Percentiles rank a stretch among this genome's conserved stretches.
Evolutionary conservation across 2,113 vertebrate species (phyloP).

Genomic region (Pyrgilauda ruficollis): DNA sequence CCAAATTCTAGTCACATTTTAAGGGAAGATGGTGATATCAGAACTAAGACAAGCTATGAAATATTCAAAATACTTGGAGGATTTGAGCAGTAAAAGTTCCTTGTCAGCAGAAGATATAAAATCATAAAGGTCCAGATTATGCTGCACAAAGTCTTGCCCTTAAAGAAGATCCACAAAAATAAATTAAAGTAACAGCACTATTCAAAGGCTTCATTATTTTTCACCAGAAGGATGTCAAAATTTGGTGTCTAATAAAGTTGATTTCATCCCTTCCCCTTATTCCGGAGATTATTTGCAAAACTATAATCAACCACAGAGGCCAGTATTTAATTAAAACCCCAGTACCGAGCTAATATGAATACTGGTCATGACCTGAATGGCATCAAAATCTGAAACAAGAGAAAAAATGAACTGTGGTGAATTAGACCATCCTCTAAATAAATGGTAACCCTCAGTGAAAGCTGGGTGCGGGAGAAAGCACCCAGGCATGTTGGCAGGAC

Average conservation of each 20-base stretch:
- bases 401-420: background rate
- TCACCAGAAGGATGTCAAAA: background rate
- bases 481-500: accelerated
- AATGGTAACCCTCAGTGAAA: background rate
- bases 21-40: background rate
- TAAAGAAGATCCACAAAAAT: background rate
- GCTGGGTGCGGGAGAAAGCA: no score
- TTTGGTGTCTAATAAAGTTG: background rate
- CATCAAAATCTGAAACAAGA: background rate
- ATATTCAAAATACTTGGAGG: background rate
- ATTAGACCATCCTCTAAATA: background rate
- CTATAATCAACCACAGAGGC: background rate
- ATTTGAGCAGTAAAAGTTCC: background rate
- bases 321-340: background rate
- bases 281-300: background rate
- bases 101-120: conserved; percentile 8
- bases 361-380: background rate
- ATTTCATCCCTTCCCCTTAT: background rate
- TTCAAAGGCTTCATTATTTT: background rate
- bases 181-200: background rate
- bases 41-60: background rate
- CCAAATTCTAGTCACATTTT: background rate
- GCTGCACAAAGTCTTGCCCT: background rate
- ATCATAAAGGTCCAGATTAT: background rate
- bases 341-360: background rate